Evolutionary conservation across 2,113 vertebrate species (phyloP), one percentile per base, ranked within the genome.

Genomic region (Marcusenius ussheri): DNA sequence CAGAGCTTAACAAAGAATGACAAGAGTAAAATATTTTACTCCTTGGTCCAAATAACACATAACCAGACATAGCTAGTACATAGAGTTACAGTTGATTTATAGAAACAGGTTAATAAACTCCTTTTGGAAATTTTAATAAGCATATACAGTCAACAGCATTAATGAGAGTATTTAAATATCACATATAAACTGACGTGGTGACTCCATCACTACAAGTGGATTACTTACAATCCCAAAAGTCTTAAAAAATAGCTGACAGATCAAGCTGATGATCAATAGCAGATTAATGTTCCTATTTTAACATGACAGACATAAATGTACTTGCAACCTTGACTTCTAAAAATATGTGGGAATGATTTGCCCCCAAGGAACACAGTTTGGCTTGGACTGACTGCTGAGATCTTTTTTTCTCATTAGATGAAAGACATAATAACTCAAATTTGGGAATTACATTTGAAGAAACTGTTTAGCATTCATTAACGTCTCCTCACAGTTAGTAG

Each of bases 281-380:
- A 62, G 83, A 90, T 85, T 80, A 89, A 91, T 88, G 84, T 50
- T 31, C 8, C 53, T 53, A 90, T 66, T 47, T 87, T 70, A 85
- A 62, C 53, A 46, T 90, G 35, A 58, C 53, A 92, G 88, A 88
- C 89, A 91, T 91, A 74, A 90, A 5, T 39, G 58, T 46, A 50
- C 21, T 90, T 51, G 31, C 47, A 87, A 66, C 27, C 51, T 49
- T 85, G 66, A 87, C 58, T 90, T 21, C 31, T 87, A 56, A 80
- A 53, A 87, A 80, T 87, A 89, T 21, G 49, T 77, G 56, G 15
- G 47, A 58, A 85, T 86, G 35, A 31, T 53, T 87, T 88, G 85
- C 88, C 88, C 74, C 5, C 27, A 27, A 89, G 53, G 88, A 89
- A 88, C 62, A 46, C 35, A 62, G 80, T 58, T n/a, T 47, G 7